Base-by-base conservation (phyloP, 2,797 vertebrate species). In the Sebastes steindachneri region DNA sequence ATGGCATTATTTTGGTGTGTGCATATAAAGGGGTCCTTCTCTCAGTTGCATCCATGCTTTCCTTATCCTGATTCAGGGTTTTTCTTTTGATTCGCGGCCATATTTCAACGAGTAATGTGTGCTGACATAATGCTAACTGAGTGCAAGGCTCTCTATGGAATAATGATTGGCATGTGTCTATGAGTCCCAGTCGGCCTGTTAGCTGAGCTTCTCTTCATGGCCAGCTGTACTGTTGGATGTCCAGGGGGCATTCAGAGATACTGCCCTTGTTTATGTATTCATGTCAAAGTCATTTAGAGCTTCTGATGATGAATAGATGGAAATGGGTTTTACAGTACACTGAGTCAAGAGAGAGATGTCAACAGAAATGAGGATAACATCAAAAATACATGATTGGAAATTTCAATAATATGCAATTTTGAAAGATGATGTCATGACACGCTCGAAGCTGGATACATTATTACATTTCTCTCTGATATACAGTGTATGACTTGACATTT, bases 281-380 rank as follows among this genome's bases (percentile, higher is more conserved):
- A 80, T 77, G 71, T 82, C 84, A 84, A 81, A 81, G 81, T 73
- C 68, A 74, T 78, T 82, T 65, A 64, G 79, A 53, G 58, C 15
- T 48, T 66, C 31, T 80, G 65, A 72, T 48, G 82, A 77, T 58
- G 26, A 77, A 73, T 31, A 64, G 17, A 76, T 67, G 33, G 55
- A 37, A 70, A 57, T 21, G n/a, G 51, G 25, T 75, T 81, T 70
- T n/a, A 78, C 14, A 17, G 41, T 41, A 17, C 33, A 23, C 10
- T 14, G 26, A 48, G 33, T 69, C 11, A 25, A 53, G 10, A 60
- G 37, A 25, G 53, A 4, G 14, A 9, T 48, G 53, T 60, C 14
- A 68, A 58, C 37, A 55, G 48, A n/a, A 79, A 51, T n/a, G 9
- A 37, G 7, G 25, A 15, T 14, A 41, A 37, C 14, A 55, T 68